Percentiles rank a stretch among this genome's conserved stretches.
phyloP scores from a whole-genome alignment of 2,888 invertebrate species.

The Hypselothyrea guttata region DNA sequence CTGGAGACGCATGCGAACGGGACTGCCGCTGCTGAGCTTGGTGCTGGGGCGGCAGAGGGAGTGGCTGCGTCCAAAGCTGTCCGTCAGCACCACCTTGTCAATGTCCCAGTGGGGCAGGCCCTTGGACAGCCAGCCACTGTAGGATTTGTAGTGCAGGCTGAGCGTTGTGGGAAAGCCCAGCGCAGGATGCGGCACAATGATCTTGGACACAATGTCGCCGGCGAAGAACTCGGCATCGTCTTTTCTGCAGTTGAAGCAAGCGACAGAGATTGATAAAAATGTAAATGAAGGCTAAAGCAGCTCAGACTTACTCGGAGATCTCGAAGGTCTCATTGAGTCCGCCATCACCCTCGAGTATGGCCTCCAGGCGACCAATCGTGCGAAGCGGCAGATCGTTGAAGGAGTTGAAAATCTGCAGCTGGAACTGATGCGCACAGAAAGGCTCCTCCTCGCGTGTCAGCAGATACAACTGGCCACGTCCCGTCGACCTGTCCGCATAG shows the following conservation, averaged over 20 bases:
- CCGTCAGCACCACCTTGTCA: constrained; percentile 91
- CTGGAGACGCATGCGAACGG: constrained; percentile 88
- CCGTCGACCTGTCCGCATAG: constrained; percentile 92
- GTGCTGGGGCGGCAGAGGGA: constrained; percentile 91
- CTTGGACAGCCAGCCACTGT: constrained; percentile 94
- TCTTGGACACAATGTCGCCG: constrained; percentile 89
- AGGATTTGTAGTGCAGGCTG: constrained; percentile 92
- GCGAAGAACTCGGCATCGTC: constrained; percentile 89
- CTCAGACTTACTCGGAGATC: constrained; percentile 88
- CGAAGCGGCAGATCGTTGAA: constrained; percentile 85
- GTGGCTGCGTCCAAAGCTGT: constrained; percentile 92
- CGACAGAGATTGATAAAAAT: neutral
- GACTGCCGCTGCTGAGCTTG: constrained; percentile 88
- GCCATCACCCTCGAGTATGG: constrained; percentile 90
- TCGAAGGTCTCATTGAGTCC: constrained; percentile 94
- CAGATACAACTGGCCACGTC: constrained; percentile 93
- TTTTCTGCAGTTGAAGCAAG: constrained; percentile 84
- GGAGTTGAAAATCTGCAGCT: constrained; percentile 90
- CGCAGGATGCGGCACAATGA: constrained; percentile 94
- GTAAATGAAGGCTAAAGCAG: neutral
- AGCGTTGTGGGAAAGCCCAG: constrained; percentile 88
- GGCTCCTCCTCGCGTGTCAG: constrained; percentile 95
- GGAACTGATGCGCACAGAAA: constrained; percentile 96
- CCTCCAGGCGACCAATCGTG: constrained; percentile 88
- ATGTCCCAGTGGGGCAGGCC: constrained; percentile 91